Conservation (phyloP, 2,888 invertebrate species). For the Clunio marinus region DNA sequence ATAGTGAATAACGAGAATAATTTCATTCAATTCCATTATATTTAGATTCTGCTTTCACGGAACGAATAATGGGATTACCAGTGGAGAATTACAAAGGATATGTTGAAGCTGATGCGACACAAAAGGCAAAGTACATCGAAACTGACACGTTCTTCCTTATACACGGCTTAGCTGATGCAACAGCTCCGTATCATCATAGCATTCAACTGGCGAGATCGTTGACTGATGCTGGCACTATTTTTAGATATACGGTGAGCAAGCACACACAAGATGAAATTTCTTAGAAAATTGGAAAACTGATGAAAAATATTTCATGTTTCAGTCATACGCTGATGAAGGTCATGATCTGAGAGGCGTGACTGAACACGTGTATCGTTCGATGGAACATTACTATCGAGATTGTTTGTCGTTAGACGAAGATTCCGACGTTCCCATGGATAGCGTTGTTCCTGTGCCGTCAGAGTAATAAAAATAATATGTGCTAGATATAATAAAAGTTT, state of each 20-base stretch:
- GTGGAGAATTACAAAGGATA: slow-evolving; percentile 85
- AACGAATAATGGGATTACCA: slow-evolving; percentile 84
- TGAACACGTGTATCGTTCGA: slow-evolving; percentile 86
- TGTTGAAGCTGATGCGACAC: slow-evolving; percentile 87
- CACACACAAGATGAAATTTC: background rate
- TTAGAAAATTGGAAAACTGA: background rate
- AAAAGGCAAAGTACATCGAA: slow-evolving; percentile 82
- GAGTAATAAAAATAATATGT: slow-evolving; percentile 44
- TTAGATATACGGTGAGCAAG: slow-evolving; percentile 79
- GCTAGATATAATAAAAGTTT: slow-evolving; percentile 27
- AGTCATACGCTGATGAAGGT: slow-evolving; percentile 92
- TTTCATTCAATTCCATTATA: background rate
- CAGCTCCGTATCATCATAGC: slow-evolving; percentile 91
- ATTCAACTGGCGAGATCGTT: slow-evolving; percentile 84
- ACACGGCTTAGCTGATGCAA: slow-evolving; percentile 88
- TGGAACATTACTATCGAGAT: slow-evolving; percentile 89
- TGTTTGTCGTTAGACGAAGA: slow-evolving; percentile 83
- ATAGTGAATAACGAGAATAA: too few species aligned
- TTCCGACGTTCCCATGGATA: slow-evolving; percentile 59
- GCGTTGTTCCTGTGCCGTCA: slow-evolving; percentile 50
- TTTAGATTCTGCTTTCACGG: slow-evolving; percentile 91
- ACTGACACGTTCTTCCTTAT: slow-evolving; percentile 82
- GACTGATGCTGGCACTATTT: slow-evolving; percentile 81
- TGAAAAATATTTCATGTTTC: slow-evolving; percentile 42
- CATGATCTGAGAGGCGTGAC: slow-evolving; percentile 79